Evolutionary conservation across 2,888 invertebrate genomes (phyloP).

Genomic region (Pandemis cinnamomeana): DNA sequence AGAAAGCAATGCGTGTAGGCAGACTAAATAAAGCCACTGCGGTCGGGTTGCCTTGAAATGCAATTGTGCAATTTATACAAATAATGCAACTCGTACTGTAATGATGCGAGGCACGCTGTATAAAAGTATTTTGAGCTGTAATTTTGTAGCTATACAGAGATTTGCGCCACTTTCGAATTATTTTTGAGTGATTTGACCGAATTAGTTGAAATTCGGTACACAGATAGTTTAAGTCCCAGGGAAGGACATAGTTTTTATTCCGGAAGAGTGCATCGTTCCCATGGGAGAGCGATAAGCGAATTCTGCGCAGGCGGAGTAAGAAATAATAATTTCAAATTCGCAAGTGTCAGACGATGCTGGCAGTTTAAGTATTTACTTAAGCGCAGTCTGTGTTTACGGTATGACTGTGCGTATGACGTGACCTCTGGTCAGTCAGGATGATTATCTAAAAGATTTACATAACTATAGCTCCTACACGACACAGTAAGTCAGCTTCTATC

Average conservation of each 20-base stretch:
- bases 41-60: slow-evolving; percentile 25
- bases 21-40: background rate
- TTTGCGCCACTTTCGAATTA: too few species aligned
- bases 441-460: background rate
- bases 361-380: slow-evolving; percentile 24
- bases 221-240: too few species aligned
- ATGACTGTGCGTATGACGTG: slow-evolving; percentile 7
- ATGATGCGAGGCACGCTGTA: background rate
- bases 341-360: slow-evolving; percentile 10
- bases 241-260: too few species aligned
- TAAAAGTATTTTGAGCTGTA: too few species aligned
- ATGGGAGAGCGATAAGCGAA: too few species aligned
- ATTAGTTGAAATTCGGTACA: too few species aligned
- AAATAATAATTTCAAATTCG: too few species aligned
- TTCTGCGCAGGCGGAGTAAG: too few species aligned
- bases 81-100: slow-evolving; percentile 27
- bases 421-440: background rate
- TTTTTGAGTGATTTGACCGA: too few species aligned
- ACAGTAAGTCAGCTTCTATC: background rate
- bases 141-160: too few species aligned
- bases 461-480: background rate
- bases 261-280: too few species aligned
- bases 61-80: slow-evolving; percentile 40
- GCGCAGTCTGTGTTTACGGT: slow-evolving; percentile 19
- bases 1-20: background rate